These are phyloP conservation scores for Tricholaema leucomelas DNA, from an alignment of 2,113 vertebrate species.

Conservation along the genomic window DNA sequence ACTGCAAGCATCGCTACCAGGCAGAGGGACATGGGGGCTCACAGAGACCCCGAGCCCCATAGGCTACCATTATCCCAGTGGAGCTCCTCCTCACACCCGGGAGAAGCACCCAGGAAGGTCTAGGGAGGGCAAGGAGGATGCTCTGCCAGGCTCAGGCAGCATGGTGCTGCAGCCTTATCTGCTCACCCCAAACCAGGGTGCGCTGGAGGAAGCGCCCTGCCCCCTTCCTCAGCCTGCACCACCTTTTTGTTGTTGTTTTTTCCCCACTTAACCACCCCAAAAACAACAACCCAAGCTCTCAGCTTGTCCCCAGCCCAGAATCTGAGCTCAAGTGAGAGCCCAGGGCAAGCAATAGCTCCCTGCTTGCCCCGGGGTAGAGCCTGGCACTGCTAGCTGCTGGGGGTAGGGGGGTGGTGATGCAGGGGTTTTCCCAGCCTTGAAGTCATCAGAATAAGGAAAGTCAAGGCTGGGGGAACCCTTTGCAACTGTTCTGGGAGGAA, in stretches of 20 bases:
- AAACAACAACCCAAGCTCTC: neutral
- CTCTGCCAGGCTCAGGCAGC: neutral
- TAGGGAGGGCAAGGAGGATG: neutral
- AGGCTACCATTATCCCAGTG: neutral
- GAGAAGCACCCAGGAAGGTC: neutral
- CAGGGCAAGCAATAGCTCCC: neutral
- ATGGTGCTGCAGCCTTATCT: neutral
- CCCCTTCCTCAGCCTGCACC: neutral
- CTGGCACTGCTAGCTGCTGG: neutral
- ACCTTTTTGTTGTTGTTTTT: neutral
- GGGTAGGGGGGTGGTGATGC: neutral
- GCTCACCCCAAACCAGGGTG: constrained; percentile 10
- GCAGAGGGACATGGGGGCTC: neutral
- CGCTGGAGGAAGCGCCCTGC: constrained; percentile 3
- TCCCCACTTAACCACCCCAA: neutral
- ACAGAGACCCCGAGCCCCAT: neutral
- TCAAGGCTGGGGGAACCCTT: neutral
- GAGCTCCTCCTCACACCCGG: rapidly evolving
- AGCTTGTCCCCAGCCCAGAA: neutral
- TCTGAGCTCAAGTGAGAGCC: neutral
- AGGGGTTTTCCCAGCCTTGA: neutral
- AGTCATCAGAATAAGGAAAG: neutral
- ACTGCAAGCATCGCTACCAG: rapidly evolving
- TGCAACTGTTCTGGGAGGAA: neutral
- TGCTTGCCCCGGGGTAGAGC: neutral